phyloP scores from a whole-genome alignment of 2,888 invertebrate species.

The Erpobdella octoculata region DNA sequence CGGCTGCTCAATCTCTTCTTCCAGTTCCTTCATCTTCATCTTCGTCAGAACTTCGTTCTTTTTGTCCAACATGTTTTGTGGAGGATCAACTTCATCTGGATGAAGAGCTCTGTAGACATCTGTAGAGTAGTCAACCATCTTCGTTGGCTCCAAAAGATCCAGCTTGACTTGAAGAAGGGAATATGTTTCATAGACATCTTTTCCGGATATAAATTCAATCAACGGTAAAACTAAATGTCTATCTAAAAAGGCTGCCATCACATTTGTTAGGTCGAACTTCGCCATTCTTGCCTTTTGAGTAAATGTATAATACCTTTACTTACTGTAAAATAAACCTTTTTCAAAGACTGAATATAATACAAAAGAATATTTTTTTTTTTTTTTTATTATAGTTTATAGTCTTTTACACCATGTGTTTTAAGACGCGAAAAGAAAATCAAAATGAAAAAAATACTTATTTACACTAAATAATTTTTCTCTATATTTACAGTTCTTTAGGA shows the following conservation, averaged over 20 bases:
- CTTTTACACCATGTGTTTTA: no score
- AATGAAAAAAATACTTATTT: no score
- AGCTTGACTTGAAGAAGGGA: conserved; percentile 85
- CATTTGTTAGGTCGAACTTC: conserved; percentile 84
- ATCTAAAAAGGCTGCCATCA: conserved; percentile 88
- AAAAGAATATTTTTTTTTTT: no score
- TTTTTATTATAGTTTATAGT: no score
- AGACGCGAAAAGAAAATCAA: no score
- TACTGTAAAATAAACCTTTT: no score
- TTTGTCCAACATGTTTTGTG: conserved; percentile 71
- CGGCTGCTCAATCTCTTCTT: conserved; percentile 77
- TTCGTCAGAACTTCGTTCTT: conserved; percentile 75
- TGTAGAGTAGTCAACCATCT: conserved; percentile 98
- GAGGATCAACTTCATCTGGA: conserved; percentile 67
- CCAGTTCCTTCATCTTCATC: conserved; percentile 75
- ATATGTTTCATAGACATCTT: conserved; percentile 88
- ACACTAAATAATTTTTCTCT: no score
- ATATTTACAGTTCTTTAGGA: no score
- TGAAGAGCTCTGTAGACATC: conserved; percentile 82
- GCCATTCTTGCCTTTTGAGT: conserved; percentile 66
- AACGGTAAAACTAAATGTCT: conserved; percentile 93
- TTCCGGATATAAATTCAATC: conserved; percentile 88
- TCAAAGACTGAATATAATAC: no score
- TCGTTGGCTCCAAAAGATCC: conserved; percentile 88
- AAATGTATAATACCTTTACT: no score